Conservation (phyloP, 2,113 vertebrate genomes). For the Centrocercus urophasianus region DNA sequence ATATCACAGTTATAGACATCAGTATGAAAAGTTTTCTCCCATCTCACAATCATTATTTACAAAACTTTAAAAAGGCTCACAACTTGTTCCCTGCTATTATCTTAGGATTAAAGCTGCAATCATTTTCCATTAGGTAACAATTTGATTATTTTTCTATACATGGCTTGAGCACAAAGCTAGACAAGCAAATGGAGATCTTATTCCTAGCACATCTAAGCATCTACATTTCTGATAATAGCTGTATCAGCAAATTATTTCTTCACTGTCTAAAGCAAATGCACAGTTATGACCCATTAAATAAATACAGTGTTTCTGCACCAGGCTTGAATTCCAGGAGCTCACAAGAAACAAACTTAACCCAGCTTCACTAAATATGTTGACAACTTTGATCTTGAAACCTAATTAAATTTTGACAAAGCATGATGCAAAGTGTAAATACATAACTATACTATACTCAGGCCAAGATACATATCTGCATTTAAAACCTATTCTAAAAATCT, state of each 20-base stretch:
- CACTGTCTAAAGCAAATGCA: not conserved
- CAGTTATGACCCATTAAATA: not conserved
- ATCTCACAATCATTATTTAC: not conserved
- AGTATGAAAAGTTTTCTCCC: not conserved
- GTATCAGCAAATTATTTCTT: not conserved
- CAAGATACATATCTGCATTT: not conserved
- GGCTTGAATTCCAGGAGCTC: not conserved
- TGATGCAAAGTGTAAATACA: not conserved
- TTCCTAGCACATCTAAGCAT: not conserved
- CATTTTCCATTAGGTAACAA: rapidly evolving
- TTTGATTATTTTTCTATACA: not conserved
- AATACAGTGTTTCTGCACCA: rapidly evolving
- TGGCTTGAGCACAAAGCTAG: not conserved
- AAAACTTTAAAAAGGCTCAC: not conserved
- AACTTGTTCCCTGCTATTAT: not conserved
- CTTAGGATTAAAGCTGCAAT: not conserved
- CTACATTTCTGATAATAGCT: not conserved
- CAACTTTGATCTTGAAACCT: not conserved
- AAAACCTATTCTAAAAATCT: not conserved
- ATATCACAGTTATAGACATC: not conserved
- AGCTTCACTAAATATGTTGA: not conserved
- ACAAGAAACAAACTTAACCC: not conserved
- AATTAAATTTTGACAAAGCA: not conserved
- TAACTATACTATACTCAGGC: not conserved
- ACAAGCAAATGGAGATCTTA: not conserved